phyloP scores from a whole-genome alignment of 2,797 vertebrate species.

The Centroberyx gerrardi region DNA sequence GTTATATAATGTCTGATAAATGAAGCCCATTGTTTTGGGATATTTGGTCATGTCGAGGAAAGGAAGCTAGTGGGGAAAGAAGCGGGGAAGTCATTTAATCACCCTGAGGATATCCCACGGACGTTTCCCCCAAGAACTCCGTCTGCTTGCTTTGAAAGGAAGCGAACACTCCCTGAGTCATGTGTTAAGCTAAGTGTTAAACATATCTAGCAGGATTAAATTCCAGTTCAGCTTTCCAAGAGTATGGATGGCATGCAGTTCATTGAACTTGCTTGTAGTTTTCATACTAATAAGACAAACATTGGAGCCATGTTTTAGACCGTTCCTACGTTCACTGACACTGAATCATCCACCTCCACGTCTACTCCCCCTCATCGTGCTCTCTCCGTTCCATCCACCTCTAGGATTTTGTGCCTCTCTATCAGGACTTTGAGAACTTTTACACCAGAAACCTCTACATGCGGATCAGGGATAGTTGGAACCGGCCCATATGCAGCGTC shows the following conservation, averaged over 20 bases:
- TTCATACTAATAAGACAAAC: background rate
- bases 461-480: conserved; percentile 96
- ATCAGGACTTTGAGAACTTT: conserved; percentile 97
- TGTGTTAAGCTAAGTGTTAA: background rate
- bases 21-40: conserved; percentile 56
- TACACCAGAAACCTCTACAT: conserved; percentile 96
- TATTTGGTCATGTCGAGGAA: conserved; percentile 35
- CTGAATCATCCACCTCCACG: background rate
- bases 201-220: background rate
- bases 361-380: background rate
- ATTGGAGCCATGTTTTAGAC: too few relatives aligned
- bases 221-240: conserved; percentile 8
- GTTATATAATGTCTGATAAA: conserved; percentile 53
- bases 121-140: conserved; percentile 36
- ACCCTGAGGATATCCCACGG: background rate
- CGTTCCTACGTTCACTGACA: background rate
- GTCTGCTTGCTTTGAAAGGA: background rate
- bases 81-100: conserved; percentile 42
- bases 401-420: conserved; percentile 95
- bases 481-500: conserved; percentile 93
- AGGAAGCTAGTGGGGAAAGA: conserved; percentile 45
- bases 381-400: conserved; percentile 14
- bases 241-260: conserved; percentile 10
- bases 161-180: background rate
- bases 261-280: background rate